These are phyloP conservation scores for Cichlasoma orientale DNA, from an alignment of 2,797 vertebrate genomes.

Conservation along the genomic window DNA sequence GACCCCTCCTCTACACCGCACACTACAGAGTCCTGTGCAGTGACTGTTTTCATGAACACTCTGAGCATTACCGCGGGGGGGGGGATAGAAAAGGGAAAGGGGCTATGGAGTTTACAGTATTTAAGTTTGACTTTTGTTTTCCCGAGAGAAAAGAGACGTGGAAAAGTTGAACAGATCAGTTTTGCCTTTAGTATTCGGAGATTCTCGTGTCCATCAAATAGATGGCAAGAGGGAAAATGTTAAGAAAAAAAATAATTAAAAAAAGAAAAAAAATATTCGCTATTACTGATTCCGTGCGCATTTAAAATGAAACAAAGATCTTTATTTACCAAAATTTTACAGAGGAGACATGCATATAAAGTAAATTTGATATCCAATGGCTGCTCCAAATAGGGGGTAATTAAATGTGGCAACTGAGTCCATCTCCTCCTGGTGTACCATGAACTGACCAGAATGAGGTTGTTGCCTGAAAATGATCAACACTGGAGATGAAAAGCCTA, in stretches of 20 bases:
- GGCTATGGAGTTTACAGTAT: conserved; percentile 86
- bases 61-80: conserved; percentile 62
- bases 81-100: conserved; percentile 63
- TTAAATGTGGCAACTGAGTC: conserved; percentile 70
- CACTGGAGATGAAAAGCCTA: conserved; percentile 74
- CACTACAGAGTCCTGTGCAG: conserved; percentile 94
- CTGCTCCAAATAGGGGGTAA: conserved; percentile 63
- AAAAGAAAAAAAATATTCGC: conserved; percentile 55
- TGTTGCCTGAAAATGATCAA: conserved; percentile 64
- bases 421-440: conserved; percentile 71
- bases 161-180: conserved; percentile 77
- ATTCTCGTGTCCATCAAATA: conserved; percentile 68
- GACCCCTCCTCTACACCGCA: conserved; percentile 91
- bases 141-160: conserved; percentile 75
- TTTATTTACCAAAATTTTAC: conserved; percentile 83
- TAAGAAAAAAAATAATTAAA: conserved; percentile 26
- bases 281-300: conserved; percentile 73
- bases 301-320: conserved; percentile 82
- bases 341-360: conserved; percentile 69
- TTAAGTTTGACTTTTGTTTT: conserved; percentile 81
- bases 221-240: conserved; percentile 61
- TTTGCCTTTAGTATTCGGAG: conserved; percentile 77
- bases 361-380: conserved; percentile 68
- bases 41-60: conserved; percentile 88
- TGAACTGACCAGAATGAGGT: conserved; percentile 69